A percentile compares a stretch with the other conserved stretches of the same genome.
phyloP scores from a whole-genome alignment of 2,797 vertebrate genomes.

The Todus mexicanus region DNA sequence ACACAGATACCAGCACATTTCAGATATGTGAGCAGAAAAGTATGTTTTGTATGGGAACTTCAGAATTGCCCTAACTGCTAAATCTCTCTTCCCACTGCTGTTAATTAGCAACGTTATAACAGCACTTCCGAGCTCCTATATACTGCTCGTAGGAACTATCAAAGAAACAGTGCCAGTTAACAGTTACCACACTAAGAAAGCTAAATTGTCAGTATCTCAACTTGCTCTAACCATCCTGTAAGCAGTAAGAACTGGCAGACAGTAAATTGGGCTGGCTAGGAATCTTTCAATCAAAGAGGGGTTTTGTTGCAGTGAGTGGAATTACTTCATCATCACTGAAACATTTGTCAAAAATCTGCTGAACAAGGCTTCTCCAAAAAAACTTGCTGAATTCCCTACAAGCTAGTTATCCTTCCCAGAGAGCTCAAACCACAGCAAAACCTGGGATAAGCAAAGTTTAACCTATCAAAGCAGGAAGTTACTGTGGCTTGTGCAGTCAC shows the following conservation, averaged over 20 bases:
- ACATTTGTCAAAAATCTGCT: neutral
- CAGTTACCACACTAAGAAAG: neutral
- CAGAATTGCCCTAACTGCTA: neutral
- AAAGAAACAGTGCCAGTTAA: neutral
- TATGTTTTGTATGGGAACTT: neutral
- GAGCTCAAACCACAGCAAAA: neutral
- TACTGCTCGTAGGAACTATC: fast-evolving
- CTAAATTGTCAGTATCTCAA: neutral
- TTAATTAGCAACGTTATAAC: neutral
- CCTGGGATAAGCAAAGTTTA: neutral
- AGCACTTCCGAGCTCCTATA: neutral
- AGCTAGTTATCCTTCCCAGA: neutral
- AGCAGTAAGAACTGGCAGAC: neutral
- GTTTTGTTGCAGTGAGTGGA: neutral
- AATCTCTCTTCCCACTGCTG: neutral
- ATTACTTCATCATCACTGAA: neutral
- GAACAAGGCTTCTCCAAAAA: neutral
- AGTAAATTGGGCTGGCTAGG: neutral
- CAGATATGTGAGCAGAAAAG: neutral
- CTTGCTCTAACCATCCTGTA: neutral
- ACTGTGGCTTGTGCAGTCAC: neutral
- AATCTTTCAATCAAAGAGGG: neutral
- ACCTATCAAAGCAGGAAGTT: neutral
- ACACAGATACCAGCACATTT: neutral
- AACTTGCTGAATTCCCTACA: neutral